Percentiles rank a stretch among this genome's conserved stretches.
Conservation (phyloP, 1,140 invertebrate species). For the Whitmania pigra region DNA sequence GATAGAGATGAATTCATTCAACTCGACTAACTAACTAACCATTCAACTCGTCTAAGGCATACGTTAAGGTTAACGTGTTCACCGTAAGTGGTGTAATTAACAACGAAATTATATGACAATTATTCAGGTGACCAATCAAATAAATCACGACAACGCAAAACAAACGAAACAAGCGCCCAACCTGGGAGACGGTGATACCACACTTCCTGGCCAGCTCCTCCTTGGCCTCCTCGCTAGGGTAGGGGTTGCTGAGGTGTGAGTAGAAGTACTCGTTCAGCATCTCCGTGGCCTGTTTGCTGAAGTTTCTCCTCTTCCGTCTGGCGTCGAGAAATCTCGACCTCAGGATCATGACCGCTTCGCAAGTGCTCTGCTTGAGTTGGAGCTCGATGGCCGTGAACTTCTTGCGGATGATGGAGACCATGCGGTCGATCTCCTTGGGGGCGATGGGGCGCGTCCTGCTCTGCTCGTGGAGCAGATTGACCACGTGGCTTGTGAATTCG, state of each 20-base stretch:
- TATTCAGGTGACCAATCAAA: not conserved
- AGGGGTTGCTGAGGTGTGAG: slow-evolving; percentile 96
- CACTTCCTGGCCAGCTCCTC: slow-evolving; percentile 98
- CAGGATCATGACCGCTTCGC: slow-evolving; percentile 99
- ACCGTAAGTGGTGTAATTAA: not conserved
- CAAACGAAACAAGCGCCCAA: slow-evolving; percentile 34
- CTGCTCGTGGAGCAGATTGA: slow-evolving; percentile 93
- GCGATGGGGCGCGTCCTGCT: slow-evolving; percentile 89
- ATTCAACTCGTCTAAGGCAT: too few species aligned
- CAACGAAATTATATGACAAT: not conserved
- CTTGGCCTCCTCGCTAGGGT: slow-evolving; percentile 98
- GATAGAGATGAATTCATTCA: too few species aligned
- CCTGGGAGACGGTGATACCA: slow-evolving; percentile 91
- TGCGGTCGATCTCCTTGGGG: slow-evolving; percentile 92
- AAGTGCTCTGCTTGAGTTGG: slow-evolving; percentile 98
- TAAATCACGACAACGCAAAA: not conserved
- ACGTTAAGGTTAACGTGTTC: too few species aligned
- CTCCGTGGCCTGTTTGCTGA: slow-evolving; percentile 99
- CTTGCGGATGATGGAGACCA: slow-evolving; percentile 99
- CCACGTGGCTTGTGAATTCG: slow-evolving; percentile 98
- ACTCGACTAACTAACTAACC: too few species aligned
- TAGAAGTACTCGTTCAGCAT: slow-evolving; percentile 99
- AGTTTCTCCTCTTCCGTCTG: slow-evolving; percentile 93
- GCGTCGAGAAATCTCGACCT: slow-evolving; percentile 84
- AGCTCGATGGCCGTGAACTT: slow-evolving; percentile 99